Conservation (phyloP, 1,140 invertebrate genomes). For the Cherax quadricarinatus region DNA sequence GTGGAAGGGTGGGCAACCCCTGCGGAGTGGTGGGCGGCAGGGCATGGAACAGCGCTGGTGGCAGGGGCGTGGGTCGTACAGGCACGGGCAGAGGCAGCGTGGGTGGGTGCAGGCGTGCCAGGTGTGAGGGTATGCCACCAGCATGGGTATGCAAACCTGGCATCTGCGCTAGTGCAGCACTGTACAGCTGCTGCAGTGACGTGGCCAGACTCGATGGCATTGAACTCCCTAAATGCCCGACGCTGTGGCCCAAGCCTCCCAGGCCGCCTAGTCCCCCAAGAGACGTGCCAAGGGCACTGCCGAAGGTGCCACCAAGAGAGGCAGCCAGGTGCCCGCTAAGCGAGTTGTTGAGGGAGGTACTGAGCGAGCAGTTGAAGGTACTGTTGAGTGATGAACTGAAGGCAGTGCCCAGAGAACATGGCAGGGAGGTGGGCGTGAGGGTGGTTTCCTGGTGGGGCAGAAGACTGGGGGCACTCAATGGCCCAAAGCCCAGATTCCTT, state of each 20-base stretch:
- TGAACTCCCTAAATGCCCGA: slow-evolving; percentile 40
- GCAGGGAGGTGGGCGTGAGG: slow-evolving; percentile 24
- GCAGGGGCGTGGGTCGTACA: slow-evolving; percentile 55
- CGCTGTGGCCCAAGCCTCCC: slow-evolving; percentile 28
- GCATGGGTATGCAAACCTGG: slow-evolving; percentile 27
- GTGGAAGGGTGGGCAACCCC: slow-evolving; percentile 23
- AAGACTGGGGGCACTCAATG: background rate
- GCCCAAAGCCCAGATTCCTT: slow-evolving; percentile 30
- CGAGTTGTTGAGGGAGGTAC: slow-evolving; percentile 38
- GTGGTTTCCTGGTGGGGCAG: slow-evolving; percentile 38
- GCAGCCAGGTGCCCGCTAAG: slow-evolving; percentile 45
- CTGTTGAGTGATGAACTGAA: slow-evolving; percentile 51
- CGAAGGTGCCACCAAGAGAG: slow-evolving; percentile 45
- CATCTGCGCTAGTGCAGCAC: slow-evolving; percentile 61
- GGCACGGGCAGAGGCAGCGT: slow-evolving; percentile 52
- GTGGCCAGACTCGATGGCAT: slow-evolving; percentile 57
- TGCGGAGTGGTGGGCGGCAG: slow-evolving; percentile 42
- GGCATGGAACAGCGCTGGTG: slow-evolving; percentile 55
- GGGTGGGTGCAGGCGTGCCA: slow-evolving; percentile 42
- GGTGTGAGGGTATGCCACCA: slow-evolving; percentile 22
- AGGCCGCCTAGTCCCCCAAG: slow-evolving; percentile 42
- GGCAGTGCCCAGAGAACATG: slow-evolving; percentile 47
- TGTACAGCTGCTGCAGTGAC: slow-evolving; percentile 66
- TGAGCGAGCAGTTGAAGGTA: slow-evolving; percentile 40
- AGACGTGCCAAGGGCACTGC: slow-evolving; percentile 8